phyloP scores from a whole-genome alignment of 2,113 vertebrate species.

The Notechis scutatus region DNA sequence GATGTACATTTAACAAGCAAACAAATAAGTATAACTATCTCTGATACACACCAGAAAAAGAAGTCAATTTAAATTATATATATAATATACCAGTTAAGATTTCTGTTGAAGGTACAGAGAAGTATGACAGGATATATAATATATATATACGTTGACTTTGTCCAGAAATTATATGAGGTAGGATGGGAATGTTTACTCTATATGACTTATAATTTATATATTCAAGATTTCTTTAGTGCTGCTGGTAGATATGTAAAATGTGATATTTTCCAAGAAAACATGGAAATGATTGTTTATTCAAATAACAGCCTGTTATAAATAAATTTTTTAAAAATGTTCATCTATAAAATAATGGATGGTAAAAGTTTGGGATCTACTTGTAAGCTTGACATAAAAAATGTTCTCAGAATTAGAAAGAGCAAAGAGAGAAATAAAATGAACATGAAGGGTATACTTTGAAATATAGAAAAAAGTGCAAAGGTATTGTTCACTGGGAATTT shows the following conservation, averaged over 20 bases:
- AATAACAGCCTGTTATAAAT: background rate
- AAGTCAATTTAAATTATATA: background rate
- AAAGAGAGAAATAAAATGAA: background rate
- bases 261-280: background rate
- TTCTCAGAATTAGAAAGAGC: background rate
- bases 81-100: background rate
- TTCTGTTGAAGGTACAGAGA: background rate
- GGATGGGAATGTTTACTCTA: background rate
- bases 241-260: background rate
- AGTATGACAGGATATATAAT: background rate
- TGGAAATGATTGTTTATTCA: background rate
- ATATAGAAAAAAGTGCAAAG: background rate
- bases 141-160: background rate
- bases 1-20: background rate
- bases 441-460: background rate
- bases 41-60: background rate
- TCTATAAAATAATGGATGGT: background rate
- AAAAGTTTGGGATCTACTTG: background rate
- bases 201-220: background rate
- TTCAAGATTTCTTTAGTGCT: background rate
- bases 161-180: background rate
- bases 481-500: background rate
- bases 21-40: background rate
- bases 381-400: background rate
- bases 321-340: background rate